These are phyloP conservation scores for Podarcis raffonei DNA, from an alignment of 2,113 vertebrate genomes.

Conservation along the genomic window DNA sequence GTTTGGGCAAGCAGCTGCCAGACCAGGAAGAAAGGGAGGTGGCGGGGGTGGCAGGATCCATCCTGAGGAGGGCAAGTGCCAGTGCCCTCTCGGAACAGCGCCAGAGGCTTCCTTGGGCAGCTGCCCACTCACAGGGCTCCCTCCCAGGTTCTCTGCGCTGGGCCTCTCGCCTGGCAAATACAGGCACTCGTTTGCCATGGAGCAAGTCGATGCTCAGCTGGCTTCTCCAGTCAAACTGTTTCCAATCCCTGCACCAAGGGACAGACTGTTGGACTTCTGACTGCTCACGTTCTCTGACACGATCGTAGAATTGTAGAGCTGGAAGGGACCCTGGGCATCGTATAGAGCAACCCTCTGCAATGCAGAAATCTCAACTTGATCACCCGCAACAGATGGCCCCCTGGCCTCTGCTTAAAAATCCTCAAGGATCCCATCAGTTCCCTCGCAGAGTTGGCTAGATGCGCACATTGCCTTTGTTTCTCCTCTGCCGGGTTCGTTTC, in stretches of 20 bases:
- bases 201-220: neutral
- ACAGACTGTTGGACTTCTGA: too few relatives aligned
- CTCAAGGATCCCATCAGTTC: too few relatives aligned
- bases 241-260: too few relatives aligned
- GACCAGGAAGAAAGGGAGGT: neutral
- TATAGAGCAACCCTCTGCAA: too few relatives aligned
- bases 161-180: neutral
- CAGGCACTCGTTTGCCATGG: neutral
- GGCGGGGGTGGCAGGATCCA: neutral
- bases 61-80: neutral
- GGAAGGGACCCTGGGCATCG: too few relatives aligned
- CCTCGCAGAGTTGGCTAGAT: neutral
- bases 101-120: neutral
- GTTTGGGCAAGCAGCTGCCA: neutral
- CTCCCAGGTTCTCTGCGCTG: neutral
- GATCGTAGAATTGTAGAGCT: too few relatives aligned
- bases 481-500: constrained; percentile 7
- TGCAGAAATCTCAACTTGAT: too few relatives aligned
- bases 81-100: too few relatives aligned
- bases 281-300: too few relatives aligned
- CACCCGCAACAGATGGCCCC: rapidly evolving
- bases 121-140: neutral
- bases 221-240: neutral
- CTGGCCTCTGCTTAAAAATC: too few relatives aligned
- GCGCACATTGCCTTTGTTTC: neutral